Evolutionary conservation across 2,797 vertebrate genomes (phyloP).

Genomic region (Epinephelus malabaricus): DNA sequence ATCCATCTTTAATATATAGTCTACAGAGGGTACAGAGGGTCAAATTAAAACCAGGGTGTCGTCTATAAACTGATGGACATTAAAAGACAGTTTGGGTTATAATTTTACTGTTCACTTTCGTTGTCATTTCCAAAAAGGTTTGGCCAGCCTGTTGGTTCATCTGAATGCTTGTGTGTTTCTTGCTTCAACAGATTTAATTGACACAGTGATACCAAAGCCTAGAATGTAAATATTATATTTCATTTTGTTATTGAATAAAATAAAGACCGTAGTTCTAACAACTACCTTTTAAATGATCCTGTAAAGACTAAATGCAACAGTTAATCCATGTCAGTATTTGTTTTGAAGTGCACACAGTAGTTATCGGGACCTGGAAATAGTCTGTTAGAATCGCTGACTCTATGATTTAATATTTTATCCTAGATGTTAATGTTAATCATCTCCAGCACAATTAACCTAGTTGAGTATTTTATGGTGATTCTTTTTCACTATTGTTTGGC

Average conservation of each 20-base stretch:
- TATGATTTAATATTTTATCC: constrained; percentile 16
- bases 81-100: not conserved
- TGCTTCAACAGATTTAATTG: not conserved
- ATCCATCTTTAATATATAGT: too few species aligned
- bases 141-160: not conserved
- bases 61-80: not conserved
- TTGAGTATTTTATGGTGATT: constrained; percentile 33
- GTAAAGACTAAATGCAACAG: not conserved
- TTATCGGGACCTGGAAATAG: not conserved
- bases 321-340: too few species aligned
- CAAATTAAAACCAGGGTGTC: not conserved
- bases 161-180: not conserved
- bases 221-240: constrained; percentile 5
- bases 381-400: constrained; percentile 18
- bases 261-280: too few species aligned
- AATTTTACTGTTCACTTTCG: not conserved
- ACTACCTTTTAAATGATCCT: not conserved
- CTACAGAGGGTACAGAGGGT: not conserved
- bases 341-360: not conserved
- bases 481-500: constrained; percentile 24
- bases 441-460: constrained; percentile 30
- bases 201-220: not conserved
- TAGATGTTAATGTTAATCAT: constrained; percentile 26
- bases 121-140: too few species aligned
- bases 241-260: not conserved